These are phyloP conservation scores for Myotis pilosus DNA, from an alignment of 2,797 vertebrate genomes.

Conservation along the genomic window DNA sequence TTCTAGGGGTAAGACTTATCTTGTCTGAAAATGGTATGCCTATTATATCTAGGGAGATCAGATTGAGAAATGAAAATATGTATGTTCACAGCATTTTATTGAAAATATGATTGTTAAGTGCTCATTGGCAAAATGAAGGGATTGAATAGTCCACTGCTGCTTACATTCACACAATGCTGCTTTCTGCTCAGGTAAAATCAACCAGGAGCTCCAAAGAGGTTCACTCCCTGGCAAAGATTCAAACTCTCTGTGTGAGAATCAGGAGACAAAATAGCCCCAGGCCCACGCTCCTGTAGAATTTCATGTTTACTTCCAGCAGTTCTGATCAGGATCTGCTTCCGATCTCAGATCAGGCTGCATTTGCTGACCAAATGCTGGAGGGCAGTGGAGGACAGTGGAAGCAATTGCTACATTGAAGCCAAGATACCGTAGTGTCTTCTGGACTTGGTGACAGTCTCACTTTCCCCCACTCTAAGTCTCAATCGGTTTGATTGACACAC, in stretches of 20 bases:
- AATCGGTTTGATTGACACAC: constrained; percentile 45
- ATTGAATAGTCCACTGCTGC: neutral
- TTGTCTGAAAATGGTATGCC: neutral
- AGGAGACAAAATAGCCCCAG: neutral
- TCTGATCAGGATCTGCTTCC: neutral
- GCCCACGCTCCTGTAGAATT: neutral
- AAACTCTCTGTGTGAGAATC: neutral
- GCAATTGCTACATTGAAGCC: neutral
- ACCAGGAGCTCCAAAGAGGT: neutral
- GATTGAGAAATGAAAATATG: neutral
- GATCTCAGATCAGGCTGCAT: neutral
- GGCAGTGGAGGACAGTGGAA: neutral
- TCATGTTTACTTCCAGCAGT: neutral
- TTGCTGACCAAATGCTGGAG: neutral
- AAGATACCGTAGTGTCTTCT: neutral
- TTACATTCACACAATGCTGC: neutral
- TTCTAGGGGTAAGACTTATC: neutral
- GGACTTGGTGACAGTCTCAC: neutral
- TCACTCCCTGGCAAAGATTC: neutral
- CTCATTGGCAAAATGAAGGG: neutral
- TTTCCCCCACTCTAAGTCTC: neutral
- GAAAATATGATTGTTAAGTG: neutral
- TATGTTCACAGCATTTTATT: neutral
- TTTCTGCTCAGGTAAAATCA: neutral
- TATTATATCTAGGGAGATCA: neutral